phyloP scores from a whole-genome alignment of 2,888 invertebrate species.

The Lobophora halterata region DNA sequence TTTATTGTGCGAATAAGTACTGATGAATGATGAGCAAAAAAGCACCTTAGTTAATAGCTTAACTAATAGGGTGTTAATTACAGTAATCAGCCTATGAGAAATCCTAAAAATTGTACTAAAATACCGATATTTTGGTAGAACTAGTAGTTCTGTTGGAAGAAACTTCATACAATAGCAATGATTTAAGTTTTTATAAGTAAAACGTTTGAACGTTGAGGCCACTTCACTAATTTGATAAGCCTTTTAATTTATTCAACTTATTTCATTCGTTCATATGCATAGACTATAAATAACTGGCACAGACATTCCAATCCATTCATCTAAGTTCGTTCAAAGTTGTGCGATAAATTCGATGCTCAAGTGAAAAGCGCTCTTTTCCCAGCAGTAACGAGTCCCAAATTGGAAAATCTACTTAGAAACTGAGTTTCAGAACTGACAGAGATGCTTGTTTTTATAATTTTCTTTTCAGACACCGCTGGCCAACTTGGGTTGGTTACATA shows the following conservation, averaged over 20 bases:
- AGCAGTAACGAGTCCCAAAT: slow-evolving; percentile 66
- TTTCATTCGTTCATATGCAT: slow-evolving; percentile 16
- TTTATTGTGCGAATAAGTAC: slow-evolving; percentile 45
- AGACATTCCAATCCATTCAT: slow-evolving; percentile 59
- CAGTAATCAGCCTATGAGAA: background rate
- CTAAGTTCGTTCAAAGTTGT: slow-evolving; percentile 47
- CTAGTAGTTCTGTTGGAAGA: too few relatives aligned
- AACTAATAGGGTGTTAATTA: slow-evolving; percentile 12
- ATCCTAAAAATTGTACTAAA: too few relatives aligned
- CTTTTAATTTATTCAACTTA: slow-evolving; percentile 15
- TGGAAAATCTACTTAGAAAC: slow-evolving; percentile 66
- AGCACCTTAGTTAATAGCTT: background rate
- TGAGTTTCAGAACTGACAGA: slow-evolving; percentile 37
- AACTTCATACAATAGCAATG: too few relatives aligned
- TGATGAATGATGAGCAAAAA: slow-evolving; percentile 31
- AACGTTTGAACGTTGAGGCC: too few relatives aligned
- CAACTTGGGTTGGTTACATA: too few relatives aligned
- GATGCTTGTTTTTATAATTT: slow-evolving; percentile 46
- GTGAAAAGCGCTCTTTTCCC: slow-evolving; percentile 54
- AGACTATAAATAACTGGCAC: slow-evolving; percentile 46
- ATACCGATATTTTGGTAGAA: too few relatives aligned
- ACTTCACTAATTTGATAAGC: too few relatives aligned
- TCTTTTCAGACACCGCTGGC: too few relatives aligned
- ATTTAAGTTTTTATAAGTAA: too few relatives aligned
- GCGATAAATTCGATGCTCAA: slow-evolving; percentile 65